These are phyloP conservation scores for Liasis olivaceus DNA, from an alignment of 2,797 vertebrate species.

Conservation along the genomic window DNA sequence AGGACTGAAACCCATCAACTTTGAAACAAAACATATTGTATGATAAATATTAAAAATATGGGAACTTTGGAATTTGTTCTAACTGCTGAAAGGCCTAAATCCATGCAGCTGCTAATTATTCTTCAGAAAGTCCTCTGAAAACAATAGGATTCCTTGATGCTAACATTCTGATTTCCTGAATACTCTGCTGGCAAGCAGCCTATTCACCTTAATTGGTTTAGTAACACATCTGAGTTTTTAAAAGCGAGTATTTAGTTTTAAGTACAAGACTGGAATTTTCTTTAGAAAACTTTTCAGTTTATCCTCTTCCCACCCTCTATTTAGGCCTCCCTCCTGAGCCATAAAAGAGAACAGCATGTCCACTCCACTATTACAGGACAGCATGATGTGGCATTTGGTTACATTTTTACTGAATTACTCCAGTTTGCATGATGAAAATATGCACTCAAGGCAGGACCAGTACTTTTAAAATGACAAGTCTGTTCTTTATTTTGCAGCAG, in stretches of 20 bases:
- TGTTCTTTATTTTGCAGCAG: neutral
- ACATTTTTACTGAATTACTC: accelerated
- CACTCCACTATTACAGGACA: neutral
- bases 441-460: neutral
- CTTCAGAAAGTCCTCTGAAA: neutral
- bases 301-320: neutral
- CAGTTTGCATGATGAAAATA: neutral
- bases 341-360: neutral
- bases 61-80: neutral
- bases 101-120: conserved; percentile 25
- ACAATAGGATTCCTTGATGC: neutral
- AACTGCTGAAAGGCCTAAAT: conserved; percentile 23
- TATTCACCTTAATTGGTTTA: neutral
- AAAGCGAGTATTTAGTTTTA: neutral
- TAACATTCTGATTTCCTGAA: neutral
- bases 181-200: neutral
- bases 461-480: neutral
- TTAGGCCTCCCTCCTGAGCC: conserved; percentile 29
- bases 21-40: neutral
- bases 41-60: neutral
- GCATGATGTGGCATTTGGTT: neutral
- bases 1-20: neutral
- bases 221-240: neutral
- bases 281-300: conserved; percentile 13
- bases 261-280: neutral